Percentiles rank a stretch among this genome's conserved stretches.
Conservation (phyloP, 2,797 vertebrate species). For the Darevskia mixta region DNA sequence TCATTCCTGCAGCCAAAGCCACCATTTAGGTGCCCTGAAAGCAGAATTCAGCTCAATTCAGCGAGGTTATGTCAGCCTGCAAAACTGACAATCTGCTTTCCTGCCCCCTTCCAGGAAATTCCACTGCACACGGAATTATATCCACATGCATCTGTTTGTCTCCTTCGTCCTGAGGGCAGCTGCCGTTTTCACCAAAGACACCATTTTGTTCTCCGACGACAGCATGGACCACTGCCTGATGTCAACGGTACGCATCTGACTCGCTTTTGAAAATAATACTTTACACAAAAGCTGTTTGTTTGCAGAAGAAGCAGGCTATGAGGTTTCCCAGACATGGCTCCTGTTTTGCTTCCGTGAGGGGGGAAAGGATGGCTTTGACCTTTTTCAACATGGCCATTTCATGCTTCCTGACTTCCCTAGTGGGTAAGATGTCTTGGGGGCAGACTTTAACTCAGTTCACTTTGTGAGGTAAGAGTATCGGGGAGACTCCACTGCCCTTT, state of each 20-base stretch:
- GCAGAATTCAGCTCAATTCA: not conserved
- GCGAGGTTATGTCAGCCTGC: rapidly evolving
- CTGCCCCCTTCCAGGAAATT: constrained; percentile 84
- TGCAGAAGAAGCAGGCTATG: not conserved
- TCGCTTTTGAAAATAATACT: too few relatives aligned
- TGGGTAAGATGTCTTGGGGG: too few relatives aligned
- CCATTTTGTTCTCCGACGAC: constrained; percentile 89
- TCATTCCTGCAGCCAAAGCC: not conserved
- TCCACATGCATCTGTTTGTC: constrained; percentile 91
- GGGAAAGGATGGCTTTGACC: too few relatives aligned
- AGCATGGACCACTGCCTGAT: constrained; percentile 89
- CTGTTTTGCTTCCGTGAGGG: too few relatives aligned
- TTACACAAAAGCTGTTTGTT: not conserved
- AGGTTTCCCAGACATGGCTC: not conserved
- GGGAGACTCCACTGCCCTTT: too few relatives aligned
- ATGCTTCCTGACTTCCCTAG: too few relatives aligned
- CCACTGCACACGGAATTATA: constrained; percentile 92
- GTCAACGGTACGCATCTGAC: constrained; percentile 81
- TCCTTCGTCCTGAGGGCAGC: constrained; percentile 90
- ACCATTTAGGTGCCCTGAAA: not conserved
- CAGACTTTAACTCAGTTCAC: too few relatives aligned
- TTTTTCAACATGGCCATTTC: too few relatives aligned
- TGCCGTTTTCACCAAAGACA: constrained; percentile 90
- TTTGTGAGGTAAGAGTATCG: too few relatives aligned
- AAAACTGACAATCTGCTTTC: constrained; percentile 5